Conservation (phyloP, 2,113 vertebrate species). For the Microtus montanus region DNA sequence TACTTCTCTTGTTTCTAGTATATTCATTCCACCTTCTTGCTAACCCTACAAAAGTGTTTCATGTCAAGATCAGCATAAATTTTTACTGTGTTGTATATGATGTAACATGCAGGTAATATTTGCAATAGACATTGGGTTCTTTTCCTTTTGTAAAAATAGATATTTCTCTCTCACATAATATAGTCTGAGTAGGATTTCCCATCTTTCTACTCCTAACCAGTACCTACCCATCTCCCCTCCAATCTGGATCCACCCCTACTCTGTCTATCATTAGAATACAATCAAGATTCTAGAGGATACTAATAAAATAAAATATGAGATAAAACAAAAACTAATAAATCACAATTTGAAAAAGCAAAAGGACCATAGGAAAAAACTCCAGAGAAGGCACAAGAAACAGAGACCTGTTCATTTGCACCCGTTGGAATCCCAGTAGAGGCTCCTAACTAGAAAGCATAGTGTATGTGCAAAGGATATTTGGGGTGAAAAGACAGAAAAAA, state of each 20-base stretch:
- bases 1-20: neutral
- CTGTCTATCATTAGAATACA: neutral
- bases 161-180: neutral
- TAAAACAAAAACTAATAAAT: neutral
- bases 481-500: neutral
- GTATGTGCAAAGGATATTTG: neutral
- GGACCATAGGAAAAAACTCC: no score
- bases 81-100: neutral
- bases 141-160: neutral
- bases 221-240: neutral
- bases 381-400: no score
- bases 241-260: neutral
- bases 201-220: neutral
- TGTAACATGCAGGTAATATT: neutral
- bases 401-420: no score
- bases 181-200: neutral
- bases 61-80: neutral
- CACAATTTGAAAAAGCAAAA: no score
- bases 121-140: neutral
- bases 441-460: neutral
- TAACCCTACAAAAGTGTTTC: neutral
- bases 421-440: neutral
- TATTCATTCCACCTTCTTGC: neutral
- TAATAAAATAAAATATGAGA: neutral
- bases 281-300: neutral